These are phyloP conservation scores for Muscicapa striata DNA, from an alignment of 2,797 vertebrate genomes.

Conservation along the genomic window DNA sequence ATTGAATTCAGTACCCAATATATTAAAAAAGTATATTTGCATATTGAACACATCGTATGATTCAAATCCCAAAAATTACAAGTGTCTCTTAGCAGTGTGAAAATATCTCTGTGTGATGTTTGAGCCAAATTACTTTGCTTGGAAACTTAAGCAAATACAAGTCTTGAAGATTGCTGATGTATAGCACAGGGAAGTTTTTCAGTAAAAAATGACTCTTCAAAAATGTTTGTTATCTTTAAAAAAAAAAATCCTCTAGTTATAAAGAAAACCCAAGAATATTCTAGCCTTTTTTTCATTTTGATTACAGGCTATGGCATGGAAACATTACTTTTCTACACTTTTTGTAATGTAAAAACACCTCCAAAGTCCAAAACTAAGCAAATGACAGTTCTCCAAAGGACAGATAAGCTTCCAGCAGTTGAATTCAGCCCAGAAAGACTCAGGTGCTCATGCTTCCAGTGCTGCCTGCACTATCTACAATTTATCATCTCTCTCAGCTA, in stretches of 20 bases:
- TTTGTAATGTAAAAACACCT: background rate
- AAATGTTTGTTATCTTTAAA: background rate
- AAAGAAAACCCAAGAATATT: background rate
- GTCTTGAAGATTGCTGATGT: background rate
- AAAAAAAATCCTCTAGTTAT: background rate
- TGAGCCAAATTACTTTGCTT: background rate
- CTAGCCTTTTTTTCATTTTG: background rate
- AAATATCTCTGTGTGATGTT: background rate
- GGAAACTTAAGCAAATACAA: background rate
- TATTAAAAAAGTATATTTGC: background rate
- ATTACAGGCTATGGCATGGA: background rate
- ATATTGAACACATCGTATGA: background rate
- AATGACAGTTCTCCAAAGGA: background rate
- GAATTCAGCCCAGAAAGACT: background rate
- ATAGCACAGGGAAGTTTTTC: background rate
- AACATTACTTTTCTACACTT: background rate
- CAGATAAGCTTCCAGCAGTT: background rate
- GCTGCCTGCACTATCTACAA: background rate
- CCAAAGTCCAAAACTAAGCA: background rate
- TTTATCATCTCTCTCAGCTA: background rate
- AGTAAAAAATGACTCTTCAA: background rate
- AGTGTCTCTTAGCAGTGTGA: background rate
- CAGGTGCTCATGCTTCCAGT: accelerated
- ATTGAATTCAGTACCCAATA: background rate
- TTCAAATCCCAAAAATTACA: background rate